Evolutionary conservation across 2,797 vertebrate genomes (phyloP), one percentile per base, ranked within the genome.

Genomic region (Sphenopsis melanotis): DNA sequence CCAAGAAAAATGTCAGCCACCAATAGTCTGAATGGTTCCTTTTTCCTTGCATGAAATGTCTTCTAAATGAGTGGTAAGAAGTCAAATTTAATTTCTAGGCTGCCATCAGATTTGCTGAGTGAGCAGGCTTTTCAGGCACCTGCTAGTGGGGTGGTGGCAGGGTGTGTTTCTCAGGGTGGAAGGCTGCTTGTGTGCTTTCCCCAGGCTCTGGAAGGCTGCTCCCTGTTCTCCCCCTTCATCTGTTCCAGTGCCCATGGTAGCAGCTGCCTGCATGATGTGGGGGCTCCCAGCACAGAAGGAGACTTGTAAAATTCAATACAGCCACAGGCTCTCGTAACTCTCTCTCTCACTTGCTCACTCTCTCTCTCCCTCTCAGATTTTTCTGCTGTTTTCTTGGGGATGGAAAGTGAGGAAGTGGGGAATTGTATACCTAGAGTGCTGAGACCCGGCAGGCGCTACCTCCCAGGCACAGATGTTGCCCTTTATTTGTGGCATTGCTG

Each of bases 261-360:
- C 91, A 85, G 87, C 60, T 95, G 91, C 63, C 74, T 64, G 69
- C 50, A 30, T 6, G 12, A 52, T 29, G 6, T 36, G 23, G 52
- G 53, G 44, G 64, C 78, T 92, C 78, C 41, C 8, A 4, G 76
- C 57, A 93, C 53, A 69, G 69, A 23, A 72, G 49, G 84, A 86
- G 72, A 44, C 53, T 55, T 90, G 63, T 88, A 72, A 91, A 96
- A 95, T 76, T 82, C 66, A 69, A 4, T 91, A 64, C n/a, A 79
- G 52, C 93, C 66, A 55, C 32, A 37, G 47, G 44, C 44, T 86
- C 55, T 86, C 0, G 0, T 83, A 86, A 94, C 49, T 55, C 37
- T 11, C 37, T 12, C 15, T 32, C 0, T 1, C 36, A 20, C 16
- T n/a, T 10, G 12, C 0, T 1, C 39, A 27, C 16, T 32, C 0